phyloP scores from a whole-genome alignment of 2,888 invertebrate species.

The Ctena decussata region DNA sequence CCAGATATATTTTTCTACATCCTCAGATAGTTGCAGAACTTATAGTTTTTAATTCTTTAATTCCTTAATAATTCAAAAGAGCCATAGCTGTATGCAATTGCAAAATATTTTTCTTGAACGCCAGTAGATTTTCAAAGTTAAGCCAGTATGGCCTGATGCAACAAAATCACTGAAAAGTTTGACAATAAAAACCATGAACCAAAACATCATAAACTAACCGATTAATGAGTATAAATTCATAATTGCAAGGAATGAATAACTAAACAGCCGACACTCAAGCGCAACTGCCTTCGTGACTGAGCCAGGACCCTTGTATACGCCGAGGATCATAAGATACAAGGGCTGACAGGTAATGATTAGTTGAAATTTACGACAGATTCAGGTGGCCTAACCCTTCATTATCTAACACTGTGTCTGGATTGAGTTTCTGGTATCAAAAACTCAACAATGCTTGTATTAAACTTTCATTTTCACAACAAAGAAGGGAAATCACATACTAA shows the following conservation, averaged over 20 bases:
- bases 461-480: constrained; percentile 3
- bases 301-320: not conserved
- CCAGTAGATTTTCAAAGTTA: too few species aligned
- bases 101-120: too few species aligned
- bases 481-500: too few species aligned
- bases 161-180: not conserved
- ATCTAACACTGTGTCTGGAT: not conserved
- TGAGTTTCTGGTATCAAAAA: not conserved
- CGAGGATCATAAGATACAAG: not conserved
- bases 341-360: constrained; percentile 47
- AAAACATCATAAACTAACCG: not conserved
- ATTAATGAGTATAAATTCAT: constrained; percentile 3
- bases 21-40: too few species aligned
- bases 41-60: too few species aligned
- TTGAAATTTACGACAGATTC: constrained; percentile 41
- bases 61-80: too few species aligned
- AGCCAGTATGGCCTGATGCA: too few species aligned
- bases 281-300: not conserved
- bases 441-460: constrained; percentile 1
- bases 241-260: constrained; percentile 7
- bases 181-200: not conserved
- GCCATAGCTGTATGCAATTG: too few species aligned
- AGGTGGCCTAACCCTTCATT: constrained; percentile 41
- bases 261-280: not conserved
- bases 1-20: too few species aligned